phyloP scores from a whole-genome alignment of 2,113 vertebrate species.

The Romanogobio albipinnatus region DNA sequence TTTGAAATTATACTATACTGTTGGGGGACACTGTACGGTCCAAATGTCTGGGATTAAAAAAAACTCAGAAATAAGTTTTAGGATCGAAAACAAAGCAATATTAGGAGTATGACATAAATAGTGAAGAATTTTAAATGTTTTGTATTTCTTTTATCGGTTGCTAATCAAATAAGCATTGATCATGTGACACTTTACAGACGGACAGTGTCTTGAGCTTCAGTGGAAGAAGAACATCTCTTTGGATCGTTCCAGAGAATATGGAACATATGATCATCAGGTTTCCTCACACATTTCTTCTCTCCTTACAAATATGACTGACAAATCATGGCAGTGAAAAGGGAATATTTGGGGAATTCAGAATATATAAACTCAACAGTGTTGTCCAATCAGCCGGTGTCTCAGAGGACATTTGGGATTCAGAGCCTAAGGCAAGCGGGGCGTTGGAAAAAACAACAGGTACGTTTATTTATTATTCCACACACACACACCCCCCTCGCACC shows the following conservation, averaged over 20 bases:
- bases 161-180: background rate
- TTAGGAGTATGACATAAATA: background rate
- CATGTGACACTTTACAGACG: background rate
- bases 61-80: background rate
- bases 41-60: background rate
- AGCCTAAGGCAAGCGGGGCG: background rate
- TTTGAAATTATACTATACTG: background rate
- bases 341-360: background rate
- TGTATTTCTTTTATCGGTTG: background rate
- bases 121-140: background rate
- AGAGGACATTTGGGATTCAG: conserved; percentile 12
- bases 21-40: background rate
- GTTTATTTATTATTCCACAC: conserved; percentile 19
- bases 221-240: too few relatives aligned
- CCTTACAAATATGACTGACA: background rate
- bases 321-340: background rate
- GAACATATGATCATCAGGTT: background rate
- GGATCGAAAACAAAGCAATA: background rate
- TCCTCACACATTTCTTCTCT: background rate
- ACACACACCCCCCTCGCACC: background rate
- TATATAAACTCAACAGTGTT: background rate
- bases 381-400: background rate
- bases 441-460: background rate
- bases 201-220: background rate
- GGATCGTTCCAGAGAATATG: background rate